Evolutionary conservation across 2,797 vertebrate species (phyloP).

Genomic region (Lophius americanus): DNA sequence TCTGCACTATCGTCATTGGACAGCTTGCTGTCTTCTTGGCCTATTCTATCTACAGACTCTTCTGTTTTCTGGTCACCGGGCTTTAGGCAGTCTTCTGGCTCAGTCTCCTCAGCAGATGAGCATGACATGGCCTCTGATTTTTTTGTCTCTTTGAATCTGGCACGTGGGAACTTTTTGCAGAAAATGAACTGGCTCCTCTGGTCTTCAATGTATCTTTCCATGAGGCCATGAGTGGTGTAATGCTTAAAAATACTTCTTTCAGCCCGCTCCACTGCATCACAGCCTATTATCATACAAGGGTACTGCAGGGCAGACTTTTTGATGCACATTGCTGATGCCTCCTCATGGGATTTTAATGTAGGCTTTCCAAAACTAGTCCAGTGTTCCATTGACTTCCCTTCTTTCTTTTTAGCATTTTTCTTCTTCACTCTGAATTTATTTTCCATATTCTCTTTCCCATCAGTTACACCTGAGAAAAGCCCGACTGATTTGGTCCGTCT

Average conservation of each 20-base stretch:
- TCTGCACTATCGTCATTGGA: conserved; percentile 69
- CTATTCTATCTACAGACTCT: conserved; percentile 53
- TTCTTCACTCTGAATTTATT: conserved; percentile 81
- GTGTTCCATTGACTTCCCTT: conserved; percentile 79
- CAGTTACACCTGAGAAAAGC: conserved; percentile 76
- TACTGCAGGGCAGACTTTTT: conserved; percentile 91
- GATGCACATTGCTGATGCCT: conserved; percentile 92
- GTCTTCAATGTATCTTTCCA: conserved; percentile 92
- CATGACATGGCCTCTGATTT: conserved; percentile 73
- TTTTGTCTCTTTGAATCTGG: conserved; percentile 80
- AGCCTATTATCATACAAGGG: conserved; percentile 98
- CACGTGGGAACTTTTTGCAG: conserved; percentile 86
- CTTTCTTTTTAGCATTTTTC: conserved; percentile 80
- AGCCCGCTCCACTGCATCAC: conserved; percentile 90
- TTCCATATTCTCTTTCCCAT: conserved; percentile 86
- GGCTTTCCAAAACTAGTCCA: conserved; percentile 89
- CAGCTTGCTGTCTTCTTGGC: conserved; percentile 71
- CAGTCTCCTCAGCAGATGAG: conserved; percentile 69
- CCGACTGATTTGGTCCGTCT: conserved; percentile 69
- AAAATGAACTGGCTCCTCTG: conserved; percentile 94
- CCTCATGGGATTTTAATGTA: conserved; percentile 90
- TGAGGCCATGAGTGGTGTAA: conserved; percentile 95
- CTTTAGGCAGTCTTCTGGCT: conserved; percentile 60
- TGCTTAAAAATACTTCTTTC: conserved; percentile 95
- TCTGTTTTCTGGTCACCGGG: conserved; percentile 59